Evolutionary conservation across 2,888 invertebrate species (phyloP).

Genomic region (Mimas tiliae): DNA sequence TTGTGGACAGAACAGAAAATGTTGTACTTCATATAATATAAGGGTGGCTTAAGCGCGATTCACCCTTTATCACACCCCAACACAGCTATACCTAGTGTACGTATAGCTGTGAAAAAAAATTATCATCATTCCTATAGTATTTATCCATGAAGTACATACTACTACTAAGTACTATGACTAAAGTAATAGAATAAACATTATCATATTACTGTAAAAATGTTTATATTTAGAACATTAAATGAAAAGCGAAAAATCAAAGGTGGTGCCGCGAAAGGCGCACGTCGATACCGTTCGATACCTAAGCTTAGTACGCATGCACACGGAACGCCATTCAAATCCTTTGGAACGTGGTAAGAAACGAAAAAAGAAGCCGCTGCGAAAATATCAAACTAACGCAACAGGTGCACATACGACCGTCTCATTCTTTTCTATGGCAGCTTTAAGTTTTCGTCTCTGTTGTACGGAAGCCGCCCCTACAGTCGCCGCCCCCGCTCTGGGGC

Average conservation of each 20-base stretch:
- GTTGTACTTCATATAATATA: too few relatives aligned
- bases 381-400: conserved; percentile 81
- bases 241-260: conserved; percentile 60
- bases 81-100: too few relatives aligned
- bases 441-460: conserved; percentile 79
- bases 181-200: too few relatives aligned
- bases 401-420: conserved; percentile 81
- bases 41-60: too few relatives aligned
- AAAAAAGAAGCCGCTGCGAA: conserved; percentile 77
- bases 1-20: too few relatives aligned
- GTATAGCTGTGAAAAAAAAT: too few relatives aligned
- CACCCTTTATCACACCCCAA: too few relatives aligned
- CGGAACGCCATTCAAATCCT: conserved; percentile 73
- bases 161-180: too few relatives aligned
- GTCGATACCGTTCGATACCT: conserved; percentile 74
- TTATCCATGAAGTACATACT: too few relatives aligned
- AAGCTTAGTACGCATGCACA: conserved; percentile 76
- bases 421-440: conserved; percentile 78
- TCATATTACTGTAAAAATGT: conserved; percentile 31
- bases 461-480: conserved; percentile 80
- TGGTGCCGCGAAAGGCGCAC: conserved; percentile 44
- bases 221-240: conserved; percentile 44
- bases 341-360: conserved; percentile 72
- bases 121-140: too few relatives aligned
- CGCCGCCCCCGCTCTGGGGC: conserved; percentile 80